phyloP scores from a whole-genome alignment of 2,888 invertebrate genomes.

The Agrotis segetum region DNA sequence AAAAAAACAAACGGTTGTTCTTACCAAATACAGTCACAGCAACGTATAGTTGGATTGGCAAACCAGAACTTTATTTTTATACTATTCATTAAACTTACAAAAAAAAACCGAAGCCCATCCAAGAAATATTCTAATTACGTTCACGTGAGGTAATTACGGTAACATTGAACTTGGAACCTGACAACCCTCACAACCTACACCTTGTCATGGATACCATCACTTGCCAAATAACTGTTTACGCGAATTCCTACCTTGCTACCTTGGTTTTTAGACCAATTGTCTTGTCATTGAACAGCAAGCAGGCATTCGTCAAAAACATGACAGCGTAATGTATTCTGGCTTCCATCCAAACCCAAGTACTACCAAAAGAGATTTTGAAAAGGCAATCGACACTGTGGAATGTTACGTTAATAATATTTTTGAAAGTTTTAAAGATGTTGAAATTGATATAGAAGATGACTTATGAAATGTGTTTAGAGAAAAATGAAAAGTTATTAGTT shows the following conservation, averaged over 20 bases:
- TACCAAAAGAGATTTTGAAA: slow-evolving; percentile 60
- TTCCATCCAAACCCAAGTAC: slow-evolving; percentile 71
- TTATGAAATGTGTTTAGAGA: slow-evolving; percentile 24
- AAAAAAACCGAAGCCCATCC: slow-evolving; percentile 43
- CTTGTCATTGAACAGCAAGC: slow-evolving; percentile 51
- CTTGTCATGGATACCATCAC: slow-evolving; percentile 33
- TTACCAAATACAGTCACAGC: slow-evolving; percentile 19
- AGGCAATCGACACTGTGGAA: slow-evolving; percentile 47
- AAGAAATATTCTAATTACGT: slow-evolving; percentile 74
- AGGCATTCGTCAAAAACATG: slow-evolving; percentile 60
- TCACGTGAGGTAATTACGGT: slow-evolving; percentile 77
- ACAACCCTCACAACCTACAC: slow-evolving; percentile 72
- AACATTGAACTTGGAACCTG: slow-evolving; percentile 86
- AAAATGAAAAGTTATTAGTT: slow-evolving; percentile 35
- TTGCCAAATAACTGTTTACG: slow-evolving; percentile 45
- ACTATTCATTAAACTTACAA: slow-evolving; percentile 35
- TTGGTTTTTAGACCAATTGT: slow-evolving; percentile 57
- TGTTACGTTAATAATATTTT: slow-evolving; percentile 32
- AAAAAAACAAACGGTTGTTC: not conserved
- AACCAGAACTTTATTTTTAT: slow-evolving; percentile 34
- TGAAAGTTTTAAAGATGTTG: not conserved
- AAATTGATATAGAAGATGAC: slow-evolving; percentile 8
- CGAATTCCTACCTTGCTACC: slow-evolving; percentile 55
- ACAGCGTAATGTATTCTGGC: slow-evolving; percentile 74
- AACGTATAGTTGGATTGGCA: slow-evolving; percentile 2